Percentiles rank a stretch among this genome's conserved stretches.
Evolutionary conservation across 1,140 invertebrate genomes (phyloP).

Genomic region (Ditylenchus dipsaci): DNA sequence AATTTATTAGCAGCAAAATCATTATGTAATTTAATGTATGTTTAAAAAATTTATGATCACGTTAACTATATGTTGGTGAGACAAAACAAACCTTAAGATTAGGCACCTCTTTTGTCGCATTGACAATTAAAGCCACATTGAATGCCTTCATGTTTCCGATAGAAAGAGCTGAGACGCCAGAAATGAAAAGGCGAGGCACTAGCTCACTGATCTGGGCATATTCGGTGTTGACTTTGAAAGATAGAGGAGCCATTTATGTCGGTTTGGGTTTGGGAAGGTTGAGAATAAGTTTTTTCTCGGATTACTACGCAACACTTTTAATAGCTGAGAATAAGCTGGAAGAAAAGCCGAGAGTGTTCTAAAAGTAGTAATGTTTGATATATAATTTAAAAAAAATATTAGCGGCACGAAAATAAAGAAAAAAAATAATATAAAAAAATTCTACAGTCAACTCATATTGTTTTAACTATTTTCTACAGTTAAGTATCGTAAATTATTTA

Average conservation of each 20-base stretch:
- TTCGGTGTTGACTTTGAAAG: conserved; percentile 52
- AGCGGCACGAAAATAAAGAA: too few relatives aligned
- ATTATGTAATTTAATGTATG: too few relatives aligned
- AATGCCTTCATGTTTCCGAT: conserved; percentile 52
- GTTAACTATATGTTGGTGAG: too few relatives aligned
- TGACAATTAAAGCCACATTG: conserved; percentile 70
- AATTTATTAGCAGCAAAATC: too few relatives aligned
- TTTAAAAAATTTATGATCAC: too few relatives aligned
- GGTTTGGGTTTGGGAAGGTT: neutral
- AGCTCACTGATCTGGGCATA: conserved; percentile 54
- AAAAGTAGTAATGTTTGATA: too few relatives aligned
- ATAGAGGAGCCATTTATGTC: conserved; percentile 31
- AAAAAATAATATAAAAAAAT: too few relatives aligned
- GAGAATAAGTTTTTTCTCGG: neutral
- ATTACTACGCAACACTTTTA: conserved; percentile 2
- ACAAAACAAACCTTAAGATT: conserved; percentile 61
- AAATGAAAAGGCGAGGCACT: conserved; percentile 50
- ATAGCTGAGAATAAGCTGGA: neutral
- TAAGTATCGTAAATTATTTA: too few relatives aligned
- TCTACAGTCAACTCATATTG: too few relatives aligned
- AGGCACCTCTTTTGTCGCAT: conserved; percentile 75
- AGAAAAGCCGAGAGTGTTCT: neutral
- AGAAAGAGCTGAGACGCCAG: conserved; percentile 45
- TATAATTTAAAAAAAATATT: too few relatives aligned
- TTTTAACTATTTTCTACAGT: too few relatives aligned